Evolutionary conservation across 2,888 invertebrate genomes (phyloP), one percentile per base, ranked within the genome.

Genomic region (Rotaria macrura): DNA sequence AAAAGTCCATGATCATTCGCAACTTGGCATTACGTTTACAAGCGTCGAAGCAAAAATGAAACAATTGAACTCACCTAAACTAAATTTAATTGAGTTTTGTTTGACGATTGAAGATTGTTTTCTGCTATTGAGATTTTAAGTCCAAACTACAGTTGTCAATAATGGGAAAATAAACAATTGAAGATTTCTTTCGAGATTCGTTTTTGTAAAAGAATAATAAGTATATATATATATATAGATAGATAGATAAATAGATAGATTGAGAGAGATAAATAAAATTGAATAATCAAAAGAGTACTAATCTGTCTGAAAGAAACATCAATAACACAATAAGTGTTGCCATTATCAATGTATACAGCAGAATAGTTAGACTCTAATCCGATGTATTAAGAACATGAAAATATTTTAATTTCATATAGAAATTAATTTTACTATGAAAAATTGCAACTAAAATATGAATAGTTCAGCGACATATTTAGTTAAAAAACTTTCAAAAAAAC

Each of bases 281-380:
- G 65, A 65, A 65, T 65, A 65, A 65, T 65, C 65, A 65, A 65
- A 65, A 65, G 65, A 65, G 20, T 65, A 65, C 65, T 65, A 34
- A 65, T 65, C 34, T 65, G 65, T 65, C 65, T 65, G 65, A 65
- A 65, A 65, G 65, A 65, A 65, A 65, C 65, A 65, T 65, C 65
- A 65, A 65, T 65, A 65, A 65, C 65, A 65, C 34, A 65, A 34
- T 65, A 20, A 34, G 38, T 65, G 17, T 20, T 65, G 34, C 65
- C 65, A 65, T 65, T 65, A 65, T 65, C 65, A 65, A 65, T 65
- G 65, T 4, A 14, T 65, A 20, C 5, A 34, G 12, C 34, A 65
- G 34, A 65, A 65, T 65, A 65, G 17, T 65, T 17, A 65, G 65
- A 65, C 65, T 65, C 65, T 34, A 65, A 65, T 34, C 17, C 38